Base-by-base conservation (phyloP, 2,797 vertebrate genomes). In the Centropyge bicolor region DNA sequence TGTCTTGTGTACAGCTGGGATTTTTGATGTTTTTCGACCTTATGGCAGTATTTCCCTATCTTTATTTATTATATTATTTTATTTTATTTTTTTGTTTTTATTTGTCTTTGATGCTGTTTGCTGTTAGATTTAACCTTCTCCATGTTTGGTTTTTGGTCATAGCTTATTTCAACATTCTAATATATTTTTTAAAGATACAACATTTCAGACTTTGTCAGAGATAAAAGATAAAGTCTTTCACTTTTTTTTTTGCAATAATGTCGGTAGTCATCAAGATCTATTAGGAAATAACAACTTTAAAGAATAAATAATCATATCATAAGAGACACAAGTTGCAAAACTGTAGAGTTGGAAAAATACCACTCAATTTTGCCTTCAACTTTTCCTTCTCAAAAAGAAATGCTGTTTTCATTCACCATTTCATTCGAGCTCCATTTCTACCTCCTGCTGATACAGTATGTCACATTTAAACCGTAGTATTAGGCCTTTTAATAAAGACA, bases 321-420 rank as follows among this genome's bases (percentile, higher is more conserved):
- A 31, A 31, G 2, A 31, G 27, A 31, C 27, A 31, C 27, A 31
- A 31, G 27, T 31, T 31, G 27, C 2, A 31, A 31, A 31, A 31
- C 27, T 4, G 4, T 31, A 31, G 27, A 31, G 27, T 31, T 31
- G 27, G 27, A 31, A 31, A 31, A 31, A 31, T 31, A 31, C 27
- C 27, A 31, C 27, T 31, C 27, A 31, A 31, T 4, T 31, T 2
- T 36, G 69, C 54, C 36, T 41, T 54, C 19, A 17, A 31, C 54
- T 46, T 46, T 70, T 11, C 46, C 54, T 36, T 22, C 41, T 14
- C 41, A 17, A 0, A 35, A 27, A 59, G 27, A 46, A 70, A 70
- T 59, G 12, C 38, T 52, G 35, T 70, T 70, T 68, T 55, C 43
- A 70, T 49, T 46, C 41, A 36, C 16, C 49, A n/a, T 56, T 48